A percentile compares a stretch with the other conserved stretches of the same genome.
phyloP scores from a whole-genome alignment of 2,888 invertebrate genomes.

The Megaustenia siamemsis region DNA sequence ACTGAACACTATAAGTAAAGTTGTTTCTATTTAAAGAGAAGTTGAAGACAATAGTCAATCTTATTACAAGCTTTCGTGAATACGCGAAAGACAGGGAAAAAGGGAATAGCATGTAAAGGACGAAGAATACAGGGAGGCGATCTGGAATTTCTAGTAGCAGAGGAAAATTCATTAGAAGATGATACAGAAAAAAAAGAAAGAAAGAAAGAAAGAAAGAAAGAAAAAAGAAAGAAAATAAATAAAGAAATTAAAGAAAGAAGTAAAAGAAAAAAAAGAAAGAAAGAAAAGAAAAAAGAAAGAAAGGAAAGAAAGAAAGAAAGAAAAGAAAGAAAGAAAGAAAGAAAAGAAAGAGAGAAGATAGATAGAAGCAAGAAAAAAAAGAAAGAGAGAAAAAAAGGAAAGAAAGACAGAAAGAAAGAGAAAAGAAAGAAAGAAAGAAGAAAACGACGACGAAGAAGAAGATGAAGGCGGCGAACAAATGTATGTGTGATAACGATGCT shows the following conservation, averaged over 20 bases:
- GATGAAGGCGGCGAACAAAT: neutral
- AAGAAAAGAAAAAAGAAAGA: conserved; percentile 3
- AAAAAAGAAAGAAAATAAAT: conserved; percentile 15
- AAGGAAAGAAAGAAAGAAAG: conserved; percentile 1
- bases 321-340: neutral
- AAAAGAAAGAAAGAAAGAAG: neutral
- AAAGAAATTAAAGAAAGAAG: conserved; percentile 14
- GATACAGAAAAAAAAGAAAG: neutral
- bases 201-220: conserved; percentile 12
- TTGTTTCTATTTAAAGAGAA: no score
- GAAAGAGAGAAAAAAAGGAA: neutral
- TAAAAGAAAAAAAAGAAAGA: neutral
- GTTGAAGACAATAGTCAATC: no score
- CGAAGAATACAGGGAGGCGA: no score
- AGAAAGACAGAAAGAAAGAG: neutral
- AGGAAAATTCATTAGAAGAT: no score
- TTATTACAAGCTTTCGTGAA: no score
- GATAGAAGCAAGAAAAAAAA: neutral
- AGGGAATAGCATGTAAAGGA: no score
- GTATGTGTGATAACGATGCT: neutral
- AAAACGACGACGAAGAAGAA: neutral
- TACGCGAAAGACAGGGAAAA: no score
- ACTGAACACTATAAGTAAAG: no score
- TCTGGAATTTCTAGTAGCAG: no score
- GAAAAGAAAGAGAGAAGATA: neutral